Percentiles rank a stretch among this genome's conserved stretches.
These are phyloP conservation scores for Catocala nupta DNA, from an alignment of 2,888 invertebrate genomes.

Conservation along the genomic window DNA sequence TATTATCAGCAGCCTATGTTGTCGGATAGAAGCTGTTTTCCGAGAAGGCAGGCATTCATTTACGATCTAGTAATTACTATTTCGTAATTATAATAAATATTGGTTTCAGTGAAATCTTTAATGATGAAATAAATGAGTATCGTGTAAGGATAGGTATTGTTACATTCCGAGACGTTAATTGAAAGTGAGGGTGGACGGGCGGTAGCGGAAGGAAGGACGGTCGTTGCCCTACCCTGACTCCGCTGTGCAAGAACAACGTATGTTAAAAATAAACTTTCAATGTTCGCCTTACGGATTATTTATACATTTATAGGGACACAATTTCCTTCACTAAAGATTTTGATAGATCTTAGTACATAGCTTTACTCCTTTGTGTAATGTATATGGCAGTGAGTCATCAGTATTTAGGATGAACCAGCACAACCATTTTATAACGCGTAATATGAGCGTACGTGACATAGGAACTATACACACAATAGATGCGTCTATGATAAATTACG, in stretches of 20 bases:
- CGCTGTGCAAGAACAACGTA: constrained; percentile 38
- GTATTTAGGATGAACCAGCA: constrained; percentile 19
- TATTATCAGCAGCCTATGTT: not conserved
- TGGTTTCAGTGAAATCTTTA: constrained; percentile 14
- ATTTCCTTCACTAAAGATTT: constrained; percentile 3
- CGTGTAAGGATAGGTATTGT: constrained; percentile 19
- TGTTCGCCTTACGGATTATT: constrained; percentile 50
- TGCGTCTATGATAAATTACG: not conserved
- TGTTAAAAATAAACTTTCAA: constrained; percentile 59
- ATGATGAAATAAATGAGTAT: constrained; percentile 25
- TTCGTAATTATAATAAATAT: constrained; percentile 4
- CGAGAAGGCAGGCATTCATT: constrained; percentile 7
- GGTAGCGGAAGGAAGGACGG: constrained; percentile 78
- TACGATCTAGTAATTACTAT: constrained; percentile 13
- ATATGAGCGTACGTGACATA: constrained; percentile 48
- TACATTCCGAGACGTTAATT: constrained; percentile 34
- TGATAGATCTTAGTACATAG: constrained; percentile 14
- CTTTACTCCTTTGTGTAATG: constrained; percentile 16
- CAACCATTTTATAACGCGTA: constrained; percentile 16
- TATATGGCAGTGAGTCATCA: constrained; percentile 27
- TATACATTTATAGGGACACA: constrained; percentile 6
- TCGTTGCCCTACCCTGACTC: constrained; percentile 67
- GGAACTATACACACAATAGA: constrained; percentile 26
- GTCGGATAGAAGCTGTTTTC: not conserved
- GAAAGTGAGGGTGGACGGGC: constrained; percentile 57